Conservation (phyloP, 1,140 invertebrate genomes). For the Trachelipus rathkii region DNA sequence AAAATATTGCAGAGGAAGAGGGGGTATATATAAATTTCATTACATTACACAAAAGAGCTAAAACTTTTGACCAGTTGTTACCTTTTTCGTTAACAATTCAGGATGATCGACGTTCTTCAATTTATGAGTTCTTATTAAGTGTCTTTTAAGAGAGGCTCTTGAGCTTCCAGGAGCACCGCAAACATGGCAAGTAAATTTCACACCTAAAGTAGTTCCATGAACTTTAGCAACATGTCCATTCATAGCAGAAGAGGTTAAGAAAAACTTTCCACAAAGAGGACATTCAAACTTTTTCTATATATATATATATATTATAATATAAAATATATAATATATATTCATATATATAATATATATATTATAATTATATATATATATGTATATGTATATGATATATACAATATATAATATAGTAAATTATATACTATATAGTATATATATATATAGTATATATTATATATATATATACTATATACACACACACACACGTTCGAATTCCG, state of each 20-base stretch:
- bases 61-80: not conserved
- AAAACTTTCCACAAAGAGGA: not conserved
- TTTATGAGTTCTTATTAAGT: not conserved
- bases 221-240: conserved; percentile 1
- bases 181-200: not conserved
- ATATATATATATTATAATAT: too few relatives aligned
- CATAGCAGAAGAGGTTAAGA: not conserved
- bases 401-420: too few relatives aligned
- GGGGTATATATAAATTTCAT: too few relatives aligned
- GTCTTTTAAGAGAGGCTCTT: not conserved
- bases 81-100: not conserved
- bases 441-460: too few relatives aligned
- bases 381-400: too few relatives aligned
- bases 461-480: too few relatives aligned
- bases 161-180: not conserved
- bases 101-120: not conserved
- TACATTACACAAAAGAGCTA: not conserved
- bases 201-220: not conserved
- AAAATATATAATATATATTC: too few relatives aligned
- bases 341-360: too few relatives aligned
- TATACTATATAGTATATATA: too few relatives aligned
- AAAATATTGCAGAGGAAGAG: too few relatives aligned
- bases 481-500: too few relatives aligned
- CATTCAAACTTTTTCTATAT: not conserved
- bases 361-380: too few relatives aligned